phyloP scores from a whole-genome alignment of 2,888 invertebrate genomes.

The Drosophila merina region DNA sequence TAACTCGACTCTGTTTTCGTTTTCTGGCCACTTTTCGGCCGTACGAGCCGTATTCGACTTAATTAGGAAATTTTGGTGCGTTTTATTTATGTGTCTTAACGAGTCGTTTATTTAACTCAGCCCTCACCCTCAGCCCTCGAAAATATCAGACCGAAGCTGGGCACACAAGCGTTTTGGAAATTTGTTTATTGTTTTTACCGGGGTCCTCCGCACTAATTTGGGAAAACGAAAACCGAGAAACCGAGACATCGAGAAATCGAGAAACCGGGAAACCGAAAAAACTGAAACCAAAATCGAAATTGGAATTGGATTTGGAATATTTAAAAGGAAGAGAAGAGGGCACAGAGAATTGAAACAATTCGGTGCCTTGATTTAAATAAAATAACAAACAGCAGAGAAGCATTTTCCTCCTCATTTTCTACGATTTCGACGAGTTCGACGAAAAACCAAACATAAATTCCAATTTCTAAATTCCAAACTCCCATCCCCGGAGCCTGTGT shows the following conservation, averaged over 20 bases:
- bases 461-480: slow-evolving; percentile 3
- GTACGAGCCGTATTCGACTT: slow-evolving; percentile 56
- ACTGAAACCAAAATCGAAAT: neutral
- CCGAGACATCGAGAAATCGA: neutral
- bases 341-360: slow-evolving; percentile 44
- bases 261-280: neutral
- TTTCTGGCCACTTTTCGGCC: slow-evolving; percentile 38
- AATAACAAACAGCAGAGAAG: slow-evolving; percentile 59
- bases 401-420: slow-evolving; percentile 20
- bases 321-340: slow-evolving; percentile 66
- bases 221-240: slow-evolving; percentile 40
- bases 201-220: slow-evolving; percentile 67
- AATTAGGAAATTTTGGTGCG: slow-evolving; percentile 74
- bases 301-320: slow-evolving; percentile 47
- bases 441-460: slow-evolving; percentile 76
- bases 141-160: slow-evolving; percentile 57
- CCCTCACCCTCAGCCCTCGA: slow-evolving; percentile 42
- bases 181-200: slow-evolving; percentile 78
- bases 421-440: slow-evolving; percentile 48
- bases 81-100: slow-evolving; percentile 80
- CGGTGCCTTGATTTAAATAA: slow-evolving; percentile 77
- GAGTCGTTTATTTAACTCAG: slow-evolving; percentile 73
- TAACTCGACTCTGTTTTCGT: slow-evolving; percentile 30
- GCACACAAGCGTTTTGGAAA: slow-evolving; percentile 64
- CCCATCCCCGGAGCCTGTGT: slow-evolving; percentile 43